Evolutionary conservation across 1,140 invertebrate species (phyloP).

Genomic region (Chironomus striatipennis): DNA sequence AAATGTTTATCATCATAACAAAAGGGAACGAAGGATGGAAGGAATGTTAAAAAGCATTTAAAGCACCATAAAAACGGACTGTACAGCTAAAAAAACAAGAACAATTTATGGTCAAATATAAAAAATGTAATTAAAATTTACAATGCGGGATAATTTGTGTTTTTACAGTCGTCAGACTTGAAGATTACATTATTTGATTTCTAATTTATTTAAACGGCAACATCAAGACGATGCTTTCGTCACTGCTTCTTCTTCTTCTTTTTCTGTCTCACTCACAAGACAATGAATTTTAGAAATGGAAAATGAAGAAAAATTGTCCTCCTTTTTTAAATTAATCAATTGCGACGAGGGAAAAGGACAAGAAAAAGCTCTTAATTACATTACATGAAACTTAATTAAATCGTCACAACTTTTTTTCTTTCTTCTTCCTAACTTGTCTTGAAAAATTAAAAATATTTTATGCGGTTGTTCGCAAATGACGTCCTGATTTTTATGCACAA

Average conservation of each 20-base stretch:
- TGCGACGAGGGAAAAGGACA: background rate
- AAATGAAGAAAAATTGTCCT: background rate
- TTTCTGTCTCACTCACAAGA: background rate
- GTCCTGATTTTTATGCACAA: background rate
- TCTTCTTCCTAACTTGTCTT: too few relatives aligned
- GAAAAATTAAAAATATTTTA: background rate
- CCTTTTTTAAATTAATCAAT: background rate
- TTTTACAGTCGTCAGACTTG: background rate
- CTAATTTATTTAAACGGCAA: background rate
- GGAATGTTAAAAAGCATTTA: background rate
- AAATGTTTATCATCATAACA: background rate
- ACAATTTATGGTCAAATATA: background rate
- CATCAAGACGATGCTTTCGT: too few relatives aligned
- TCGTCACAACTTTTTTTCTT: background rate
- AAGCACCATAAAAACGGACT: background rate
- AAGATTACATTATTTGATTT: background rate
- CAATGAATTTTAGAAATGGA: background rate
- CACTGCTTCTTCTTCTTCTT: too few relatives aligned
- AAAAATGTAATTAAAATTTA: constrained; percentile 22
- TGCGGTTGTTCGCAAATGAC: background rate
- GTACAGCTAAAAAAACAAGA: background rate
- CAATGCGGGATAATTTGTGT: background rate
- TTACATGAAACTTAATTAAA: constrained; percentile 22
- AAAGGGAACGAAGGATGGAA: background rate
- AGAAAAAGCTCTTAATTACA: background rate